Base-by-base conservation (phyloP, 1,140 invertebrate genomes). In the Pemphigus obesinymphae region DNA sequence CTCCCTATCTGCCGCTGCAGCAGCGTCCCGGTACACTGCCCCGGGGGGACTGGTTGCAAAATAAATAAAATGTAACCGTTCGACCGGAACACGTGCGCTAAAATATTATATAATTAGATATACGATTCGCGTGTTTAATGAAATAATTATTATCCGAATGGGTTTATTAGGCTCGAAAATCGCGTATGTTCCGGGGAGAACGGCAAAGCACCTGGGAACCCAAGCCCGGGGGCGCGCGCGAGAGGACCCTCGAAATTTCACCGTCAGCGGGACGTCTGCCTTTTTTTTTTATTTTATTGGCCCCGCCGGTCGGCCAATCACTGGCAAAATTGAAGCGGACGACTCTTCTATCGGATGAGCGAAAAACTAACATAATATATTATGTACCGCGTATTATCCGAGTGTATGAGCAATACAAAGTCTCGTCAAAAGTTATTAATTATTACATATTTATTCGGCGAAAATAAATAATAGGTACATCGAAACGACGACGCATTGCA, bases 281-380 rank as follows among this genome's bases (percentile, higher is more conserved):
- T 80, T 80, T 78, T 58, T 78, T 78, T 80, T 61, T 20, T 29
- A 17, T 80, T 61, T 80, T 80, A 80, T 80, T 80, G 76, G 76
- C 76, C 76, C 50, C 55, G 55, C 34, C 37, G 55, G 26, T 23
- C 15, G 55, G 76, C 76, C 76, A 80, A 80, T 80, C 76, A 43
- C 17, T 26, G 55, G 45, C 55, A 73, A 43, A 43, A n/a, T n/a
- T n/a, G n/a, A n/a, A n/a, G n/a, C n/a, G n/a, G n/a, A n/a, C n/a
- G n/a, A n/a, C n/a, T n/a, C n/a, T n/a, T n/a, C n/a, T n/a, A n/a
- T n/a, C n/a, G n/a, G n/a, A n/a, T n/a, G n/a, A n/a, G n/a, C n/a
- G n/a, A n/a, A n/a, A n/a, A n/a, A n/a, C 23, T 34, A 26, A 10
- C 37, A 20, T 20, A 37, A n/a, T n/a, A n/a, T n/a, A n/a, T n/a